These are phyloP conservation scores for Cygnus atratus DNA, from an alignment of 2,113 vertebrate genomes.

Conservation along the genomic window DNA sequence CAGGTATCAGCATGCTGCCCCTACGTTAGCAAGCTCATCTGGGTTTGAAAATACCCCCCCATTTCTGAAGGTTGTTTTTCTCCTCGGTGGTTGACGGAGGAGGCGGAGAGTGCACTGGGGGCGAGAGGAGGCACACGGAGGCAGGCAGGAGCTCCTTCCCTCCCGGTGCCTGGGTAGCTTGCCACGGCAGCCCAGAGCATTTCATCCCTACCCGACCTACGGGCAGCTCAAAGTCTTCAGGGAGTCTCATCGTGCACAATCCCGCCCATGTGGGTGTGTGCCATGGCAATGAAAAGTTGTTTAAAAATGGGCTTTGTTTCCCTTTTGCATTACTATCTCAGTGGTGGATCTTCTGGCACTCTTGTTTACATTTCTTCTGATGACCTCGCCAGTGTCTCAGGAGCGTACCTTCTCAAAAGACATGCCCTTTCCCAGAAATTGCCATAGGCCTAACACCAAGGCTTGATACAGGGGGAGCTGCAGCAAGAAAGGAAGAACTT, in stretches of 20 bases:
- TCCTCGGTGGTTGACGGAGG: background rate
- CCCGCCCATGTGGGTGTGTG: background rate
- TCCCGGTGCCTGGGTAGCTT: background rate
- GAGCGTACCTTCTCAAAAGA: background rate
- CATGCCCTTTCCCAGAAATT: background rate
- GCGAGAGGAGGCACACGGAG: background rate
- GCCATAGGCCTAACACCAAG: background rate
- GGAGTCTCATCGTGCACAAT: accelerated
- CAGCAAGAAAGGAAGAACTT: background rate
- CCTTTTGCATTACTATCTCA: background rate
- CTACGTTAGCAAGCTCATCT: background rate
- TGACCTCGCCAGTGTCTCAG: background rate
- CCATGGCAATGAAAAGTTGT: background rate
- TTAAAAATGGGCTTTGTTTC: background rate
- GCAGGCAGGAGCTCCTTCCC: background rate
- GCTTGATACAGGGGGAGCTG: background rate
- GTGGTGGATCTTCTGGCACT: background rate
- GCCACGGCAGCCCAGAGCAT: accelerated
- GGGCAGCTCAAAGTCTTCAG: background rate
- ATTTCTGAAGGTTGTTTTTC: background rate
- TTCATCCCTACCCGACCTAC: background rate
- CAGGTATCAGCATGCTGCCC: background rate
- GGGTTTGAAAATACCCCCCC: background rate
- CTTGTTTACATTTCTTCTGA: background rate
- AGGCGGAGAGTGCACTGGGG: accelerated